Evolutionary conservation across 2,113 vertebrate genomes (phyloP).

Genomic region (Phainopepla nitens): DNA sequence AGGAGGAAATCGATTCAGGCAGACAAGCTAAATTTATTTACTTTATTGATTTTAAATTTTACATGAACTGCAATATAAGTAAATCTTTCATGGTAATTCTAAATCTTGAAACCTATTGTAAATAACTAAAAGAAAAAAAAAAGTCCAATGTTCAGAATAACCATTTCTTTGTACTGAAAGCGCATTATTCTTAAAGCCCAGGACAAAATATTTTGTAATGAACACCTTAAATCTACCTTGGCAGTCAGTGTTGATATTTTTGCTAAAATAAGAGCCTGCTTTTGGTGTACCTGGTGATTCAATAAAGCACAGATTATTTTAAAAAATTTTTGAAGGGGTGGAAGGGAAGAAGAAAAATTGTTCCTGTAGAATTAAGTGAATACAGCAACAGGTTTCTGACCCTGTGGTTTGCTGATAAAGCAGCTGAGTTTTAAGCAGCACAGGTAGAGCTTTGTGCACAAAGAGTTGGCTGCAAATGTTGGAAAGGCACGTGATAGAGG

Average conservation of each 20-base stretch:
- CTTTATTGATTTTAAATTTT: constrained; percentile 85
- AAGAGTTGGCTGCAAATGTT: background rate
- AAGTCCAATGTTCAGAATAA: constrained; percentile 58
- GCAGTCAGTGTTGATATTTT: constrained; percentile 55
- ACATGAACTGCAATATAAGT: constrained; percentile 77
- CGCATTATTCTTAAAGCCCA: constrained; percentile 73
- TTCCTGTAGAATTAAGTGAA: constrained; percentile 36
- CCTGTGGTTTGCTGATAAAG: constrained; percentile 4
- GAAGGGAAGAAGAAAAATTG: constrained; percentile 42
- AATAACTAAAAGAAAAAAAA: constrained; percentile 68
- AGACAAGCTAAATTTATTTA: constrained; percentile 80
- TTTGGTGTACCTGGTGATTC: constrained; percentile 57
- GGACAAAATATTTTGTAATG: constrained; percentile 75
- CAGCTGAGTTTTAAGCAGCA: background rate
- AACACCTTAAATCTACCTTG: constrained; percentile 69
- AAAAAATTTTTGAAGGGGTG: background rate
- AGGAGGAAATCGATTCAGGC: constrained; percentile 71
- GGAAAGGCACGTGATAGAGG: background rate
- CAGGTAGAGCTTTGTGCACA: background rate
- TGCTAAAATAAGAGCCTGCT: constrained; percentile 53
- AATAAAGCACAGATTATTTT: constrained; percentile 4
- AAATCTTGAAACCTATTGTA: constrained; percentile 77
- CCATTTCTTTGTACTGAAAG: constrained; percentile 64
- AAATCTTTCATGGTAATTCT: constrained; percentile 81
- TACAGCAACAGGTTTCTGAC: constrained; percentile 6